These are phyloP conservation scores for Oncorhynchus nerka DNA, from an alignment of 2,113 vertebrate genomes.

Conservation along the genomic window DNA sequence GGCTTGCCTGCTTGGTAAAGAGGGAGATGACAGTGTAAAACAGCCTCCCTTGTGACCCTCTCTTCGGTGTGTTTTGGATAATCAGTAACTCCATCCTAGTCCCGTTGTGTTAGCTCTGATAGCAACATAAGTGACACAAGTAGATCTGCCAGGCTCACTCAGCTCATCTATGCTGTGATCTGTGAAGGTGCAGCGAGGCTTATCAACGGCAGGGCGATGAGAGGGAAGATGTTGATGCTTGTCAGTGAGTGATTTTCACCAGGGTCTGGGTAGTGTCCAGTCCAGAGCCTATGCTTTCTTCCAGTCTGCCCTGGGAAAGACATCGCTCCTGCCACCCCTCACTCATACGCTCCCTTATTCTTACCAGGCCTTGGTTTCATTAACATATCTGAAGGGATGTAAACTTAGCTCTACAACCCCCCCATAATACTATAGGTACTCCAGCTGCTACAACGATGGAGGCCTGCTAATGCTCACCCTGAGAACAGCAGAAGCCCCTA, in stretches of 20 bases:
- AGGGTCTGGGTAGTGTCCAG: slow-evolving; percentile 45
- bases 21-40: background rate
- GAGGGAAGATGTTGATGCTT: slow-evolving; percentile 49
- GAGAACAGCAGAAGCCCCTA: background rate
- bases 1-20: background rate
- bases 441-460: background rate
- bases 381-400: background rate
- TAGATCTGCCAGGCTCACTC: slow-evolving; percentile 41
- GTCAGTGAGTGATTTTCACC: slow-evolving; percentile 44
- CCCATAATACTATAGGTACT: background rate
- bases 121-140: slow-evolving; percentile 40
- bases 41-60: background rate
- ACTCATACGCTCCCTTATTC: background rate
- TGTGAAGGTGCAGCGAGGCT: slow-evolving; percentile 30
- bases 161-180: slow-evolving; percentile 34
- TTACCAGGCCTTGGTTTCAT: background rate
- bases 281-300: background rate
- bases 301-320: background rate
- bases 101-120: slow-evolving; percentile 51
- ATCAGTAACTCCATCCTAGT: slow-evolving; percentile 3
- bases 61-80: background rate
- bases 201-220: slow-evolving; percentile 55
- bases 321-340: background rate
- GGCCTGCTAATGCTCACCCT: background rate
- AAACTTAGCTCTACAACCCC: background rate